Conservation (phyloP, 2,113 vertebrate genomes). For the Ammospiza nelsoni region DNA sequence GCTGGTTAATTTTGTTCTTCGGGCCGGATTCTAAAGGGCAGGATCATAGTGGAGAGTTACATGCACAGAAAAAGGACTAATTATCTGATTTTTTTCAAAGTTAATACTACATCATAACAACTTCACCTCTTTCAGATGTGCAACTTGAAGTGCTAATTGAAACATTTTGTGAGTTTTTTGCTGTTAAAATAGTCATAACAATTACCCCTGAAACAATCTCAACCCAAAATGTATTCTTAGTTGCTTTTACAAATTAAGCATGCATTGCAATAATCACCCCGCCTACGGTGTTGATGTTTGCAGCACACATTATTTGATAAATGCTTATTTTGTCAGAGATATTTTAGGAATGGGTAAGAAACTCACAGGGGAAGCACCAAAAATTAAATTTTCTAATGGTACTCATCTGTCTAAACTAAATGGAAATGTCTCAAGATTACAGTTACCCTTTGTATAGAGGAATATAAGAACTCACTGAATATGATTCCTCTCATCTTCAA, state of each 20-base stretch:
- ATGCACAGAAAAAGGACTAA: background rate
- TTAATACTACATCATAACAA: background rate
- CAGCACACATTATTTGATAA: background rate
- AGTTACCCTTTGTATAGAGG: background rate
- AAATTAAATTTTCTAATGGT: background rate
- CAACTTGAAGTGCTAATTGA: background rate
- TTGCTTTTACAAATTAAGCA: background rate
- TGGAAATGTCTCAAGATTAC: background rate
- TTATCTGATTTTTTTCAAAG: background rate
- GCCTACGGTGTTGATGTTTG: background rate
- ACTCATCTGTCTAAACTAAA: background rate
- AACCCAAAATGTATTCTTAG: background rate
- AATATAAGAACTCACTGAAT: background rate
- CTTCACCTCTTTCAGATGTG: background rate
- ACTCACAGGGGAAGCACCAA: background rate
- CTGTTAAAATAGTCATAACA: background rate
- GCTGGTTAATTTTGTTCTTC: background rate
- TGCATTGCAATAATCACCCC: rapidly evolving
- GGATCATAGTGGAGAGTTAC: background rate
- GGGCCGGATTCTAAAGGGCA: background rate
- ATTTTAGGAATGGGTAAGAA: background rate
- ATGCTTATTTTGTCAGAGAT: background rate
- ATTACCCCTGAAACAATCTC: background rate
- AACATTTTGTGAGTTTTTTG: background rate
- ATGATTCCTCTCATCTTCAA: background rate